phyloP scores from a whole-genome alignment of 2,797 vertebrate species.

The Sternarchorhynchus goeldii region DNA sequence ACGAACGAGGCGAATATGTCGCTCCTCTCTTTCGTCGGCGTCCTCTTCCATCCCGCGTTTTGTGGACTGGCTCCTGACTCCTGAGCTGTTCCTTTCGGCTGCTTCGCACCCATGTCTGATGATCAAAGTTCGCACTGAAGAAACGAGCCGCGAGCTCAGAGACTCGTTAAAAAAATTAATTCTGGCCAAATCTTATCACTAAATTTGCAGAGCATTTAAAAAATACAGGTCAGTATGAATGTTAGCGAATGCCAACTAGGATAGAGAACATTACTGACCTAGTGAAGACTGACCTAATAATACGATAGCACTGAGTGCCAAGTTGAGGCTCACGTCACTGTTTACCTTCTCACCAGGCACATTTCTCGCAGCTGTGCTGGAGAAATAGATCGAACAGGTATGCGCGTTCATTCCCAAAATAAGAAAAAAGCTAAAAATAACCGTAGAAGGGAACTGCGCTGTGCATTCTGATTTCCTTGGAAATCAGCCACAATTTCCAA shows the following conservation, averaged over 20 bases:
- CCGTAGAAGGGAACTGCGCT: background rate
- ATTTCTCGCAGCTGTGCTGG: background rate
- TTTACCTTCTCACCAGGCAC: no score
- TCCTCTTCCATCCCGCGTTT: conserved; percentile 77
- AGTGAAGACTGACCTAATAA: conserved; percentile 1
- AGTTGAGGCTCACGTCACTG: no score
- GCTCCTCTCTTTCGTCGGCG: conserved; percentile 78
- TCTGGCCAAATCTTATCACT: conserved; percentile 15
- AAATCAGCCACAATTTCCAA: background rate
- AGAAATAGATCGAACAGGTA: background rate
- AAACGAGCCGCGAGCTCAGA: conserved; percentile 4
- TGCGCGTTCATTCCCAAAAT: no score
- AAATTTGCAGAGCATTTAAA: conserved; percentile 3
- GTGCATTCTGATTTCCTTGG: no score
- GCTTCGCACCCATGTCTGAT: conserved; percentile 86
- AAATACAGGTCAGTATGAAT: background rate
- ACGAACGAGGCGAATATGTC: conserved; percentile 88
- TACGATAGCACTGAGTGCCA: background rate
- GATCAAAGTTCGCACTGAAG: conserved; percentile 1
- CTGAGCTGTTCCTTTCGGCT: conserved; percentile 81
- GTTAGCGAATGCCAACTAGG: no score
- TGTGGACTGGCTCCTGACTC: conserved; percentile 78
- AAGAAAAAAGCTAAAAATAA: no score
- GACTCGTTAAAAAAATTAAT: conserved; percentile 11
- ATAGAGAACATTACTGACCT: no score